These are phyloP conservation scores for Phymanthus crucifer DNA, from an alignment of 92 coral and sea anemone genomes.

Conservation along the genomic window DNA sequence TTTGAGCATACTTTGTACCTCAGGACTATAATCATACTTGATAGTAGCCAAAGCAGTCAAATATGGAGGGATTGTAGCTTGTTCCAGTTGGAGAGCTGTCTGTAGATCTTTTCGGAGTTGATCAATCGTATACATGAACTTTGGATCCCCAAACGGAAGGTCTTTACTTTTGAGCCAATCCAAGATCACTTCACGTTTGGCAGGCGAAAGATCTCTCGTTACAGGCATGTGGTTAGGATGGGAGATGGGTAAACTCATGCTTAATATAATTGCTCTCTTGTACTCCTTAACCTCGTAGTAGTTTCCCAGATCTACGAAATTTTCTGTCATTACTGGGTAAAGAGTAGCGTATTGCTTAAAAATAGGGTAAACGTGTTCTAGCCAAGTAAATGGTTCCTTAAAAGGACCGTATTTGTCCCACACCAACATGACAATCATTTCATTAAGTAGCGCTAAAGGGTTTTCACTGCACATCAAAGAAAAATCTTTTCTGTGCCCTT, in stretches of 20 bases:
- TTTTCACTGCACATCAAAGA: constrained; percentile 18
- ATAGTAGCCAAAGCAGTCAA: constrained; percentile 68
- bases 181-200: constrained; percentile 56
- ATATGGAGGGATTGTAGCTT: constrained; percentile 76
- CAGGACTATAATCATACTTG: constrained; percentile 53
- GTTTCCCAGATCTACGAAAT: constrained; percentile 71
- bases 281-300: constrained; percentile 60
- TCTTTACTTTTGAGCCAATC: constrained; percentile 53
- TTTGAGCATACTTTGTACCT: constrained; percentile 49
- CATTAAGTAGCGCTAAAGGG: constrained; percentile 16
- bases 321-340: constrained; percentile 72
- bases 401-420: constrained; percentile 26
- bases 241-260: constrained; percentile 46
- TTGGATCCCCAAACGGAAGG: constrained; percentile 47
- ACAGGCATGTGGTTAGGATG: constrained; percentile 86
- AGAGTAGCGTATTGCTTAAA: constrained; percentile 79
- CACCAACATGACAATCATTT: constrained; percentile 41
- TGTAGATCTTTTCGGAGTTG: constrained; percentile 55
- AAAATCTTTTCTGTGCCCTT: constrained; percentile 9
- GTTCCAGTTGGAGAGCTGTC: constrained; percentile 69
- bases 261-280: constrained; percentile 35
- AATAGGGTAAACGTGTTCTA: constrained; percentile 67
- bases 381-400: constrained; percentile 59
- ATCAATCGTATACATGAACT: constrained; percentile 37
- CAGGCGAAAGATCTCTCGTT: constrained; percentile 66